A percentile compares a stretch with the other conserved stretches of the same genome.
phyloP scores from a whole-genome alignment of 2,797 vertebrate genomes.

The Dipus sagitta region DNA sequence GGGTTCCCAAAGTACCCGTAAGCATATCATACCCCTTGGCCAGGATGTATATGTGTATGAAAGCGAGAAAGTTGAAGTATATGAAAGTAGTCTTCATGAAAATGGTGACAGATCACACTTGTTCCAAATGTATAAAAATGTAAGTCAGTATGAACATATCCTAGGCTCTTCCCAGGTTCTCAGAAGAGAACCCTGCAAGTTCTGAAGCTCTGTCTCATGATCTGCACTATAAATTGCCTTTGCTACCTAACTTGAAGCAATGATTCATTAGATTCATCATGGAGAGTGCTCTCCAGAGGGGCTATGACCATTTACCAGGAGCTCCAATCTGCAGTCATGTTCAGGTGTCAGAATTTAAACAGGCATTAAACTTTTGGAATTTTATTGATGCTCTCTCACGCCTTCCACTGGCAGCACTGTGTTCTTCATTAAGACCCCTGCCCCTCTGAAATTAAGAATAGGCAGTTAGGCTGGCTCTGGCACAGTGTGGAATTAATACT shows the following conservation, averaged over 20 bases:
- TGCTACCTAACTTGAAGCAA: constrained; percentile 28
- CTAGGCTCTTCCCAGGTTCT: background rate
- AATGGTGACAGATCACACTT: background rate
- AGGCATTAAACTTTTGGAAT: constrained; percentile 16
- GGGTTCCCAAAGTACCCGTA: background rate
- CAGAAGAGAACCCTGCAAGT: background rate
- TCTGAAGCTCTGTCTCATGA: constrained; percentile 40
- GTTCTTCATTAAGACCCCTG: background rate
- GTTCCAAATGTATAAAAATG: background rate
- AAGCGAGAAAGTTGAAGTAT: background rate
- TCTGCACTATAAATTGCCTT: constrained; percentile 46
- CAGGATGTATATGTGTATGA: background rate
- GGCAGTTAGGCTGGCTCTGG: background rate
- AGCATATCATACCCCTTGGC: too few species aligned
- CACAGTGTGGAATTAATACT: background rate
- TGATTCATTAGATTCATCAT: constrained; percentile 34
- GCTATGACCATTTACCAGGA: background rate
- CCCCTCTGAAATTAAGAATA: background rate
- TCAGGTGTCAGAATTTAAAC: constrained; percentile 37
- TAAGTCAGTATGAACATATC: background rate
- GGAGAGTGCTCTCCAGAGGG: background rate
- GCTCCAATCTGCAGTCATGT: background rate
- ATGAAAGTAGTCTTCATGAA: background rate
- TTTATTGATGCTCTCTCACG: background rate
- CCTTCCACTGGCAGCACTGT: background rate